phyloP scores from a whole-genome alignment of 2,797 vertebrate genomes.

The Crenuchus spilurus region DNA sequence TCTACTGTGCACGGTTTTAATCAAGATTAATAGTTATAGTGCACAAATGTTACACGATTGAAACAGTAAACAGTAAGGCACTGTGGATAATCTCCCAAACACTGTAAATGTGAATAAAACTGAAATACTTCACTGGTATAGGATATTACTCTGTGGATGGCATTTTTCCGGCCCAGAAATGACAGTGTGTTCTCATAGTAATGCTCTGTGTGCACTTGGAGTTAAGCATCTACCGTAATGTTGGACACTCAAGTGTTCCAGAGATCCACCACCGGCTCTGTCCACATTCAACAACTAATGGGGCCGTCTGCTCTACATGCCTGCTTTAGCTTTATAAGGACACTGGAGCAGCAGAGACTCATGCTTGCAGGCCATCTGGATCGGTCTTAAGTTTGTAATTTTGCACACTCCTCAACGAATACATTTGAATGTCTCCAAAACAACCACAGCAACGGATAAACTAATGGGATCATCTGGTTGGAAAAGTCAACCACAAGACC shows the following conservation, averaged over 20 bases:
- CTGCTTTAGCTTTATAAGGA: constrained; percentile 36
- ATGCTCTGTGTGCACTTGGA: neutral
- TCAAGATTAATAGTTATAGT: too few species aligned
- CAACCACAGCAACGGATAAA: constrained; percentile 26
- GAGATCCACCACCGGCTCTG: neutral
- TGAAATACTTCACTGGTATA: neutral
- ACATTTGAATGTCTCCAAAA: constrained; percentile 27
- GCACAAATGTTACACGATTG: too few species aligned
- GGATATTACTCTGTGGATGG: neutral
- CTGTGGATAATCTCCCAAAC: too few species aligned
- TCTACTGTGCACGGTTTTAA: too few species aligned
- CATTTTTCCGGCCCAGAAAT: neutral
- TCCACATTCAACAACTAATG: constrained; percentile 23
- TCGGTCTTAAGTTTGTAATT: constrained; percentile 30
- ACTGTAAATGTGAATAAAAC: neutral
- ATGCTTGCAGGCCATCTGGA: constrained; percentile 21
- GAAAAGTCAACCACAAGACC: neutral
- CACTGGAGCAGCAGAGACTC: constrained; percentile 15
- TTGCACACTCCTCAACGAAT: constrained; percentile 9
- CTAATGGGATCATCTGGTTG: constrained; percentile 16
- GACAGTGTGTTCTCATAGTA: neutral
- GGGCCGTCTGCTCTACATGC: neutral
- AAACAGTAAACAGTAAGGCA: too few species aligned
- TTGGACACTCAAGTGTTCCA: neutral
- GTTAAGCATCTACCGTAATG: neutral